These are phyloP conservation scores for Amblyornis subalaris DNA, from an alignment of 2,113 vertebrate genomes.

Conservation along the genomic window DNA sequence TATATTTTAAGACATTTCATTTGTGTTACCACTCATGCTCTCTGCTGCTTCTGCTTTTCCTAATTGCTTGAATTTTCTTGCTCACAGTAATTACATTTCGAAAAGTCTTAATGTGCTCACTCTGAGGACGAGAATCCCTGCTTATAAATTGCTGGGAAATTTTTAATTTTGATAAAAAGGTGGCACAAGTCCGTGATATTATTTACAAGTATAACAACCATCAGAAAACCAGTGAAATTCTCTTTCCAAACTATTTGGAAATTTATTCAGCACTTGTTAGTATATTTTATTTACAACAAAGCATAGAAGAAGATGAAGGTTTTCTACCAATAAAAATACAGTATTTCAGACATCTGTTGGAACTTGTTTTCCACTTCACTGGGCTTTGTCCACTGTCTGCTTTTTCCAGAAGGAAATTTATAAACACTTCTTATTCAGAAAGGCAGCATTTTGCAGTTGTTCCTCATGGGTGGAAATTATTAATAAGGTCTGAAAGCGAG, in stretches of 20 bases:
- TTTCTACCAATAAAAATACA: background rate
- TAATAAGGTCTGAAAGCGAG: background rate
- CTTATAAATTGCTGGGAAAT: background rate
- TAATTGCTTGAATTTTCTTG: background rate
- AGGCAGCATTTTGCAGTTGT: background rate
- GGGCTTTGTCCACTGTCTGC: background rate
- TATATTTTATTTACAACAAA: background rate
- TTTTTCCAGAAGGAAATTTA: background rate
- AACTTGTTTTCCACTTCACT: background rate
- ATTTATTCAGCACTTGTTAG: background rate
- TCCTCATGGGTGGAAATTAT: background rate
- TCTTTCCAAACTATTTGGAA: background rate
- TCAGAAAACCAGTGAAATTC: background rate
- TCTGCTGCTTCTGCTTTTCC: background rate
- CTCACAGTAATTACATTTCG: background rate
- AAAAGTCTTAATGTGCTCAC: background rate
- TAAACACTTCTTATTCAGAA: background rate
- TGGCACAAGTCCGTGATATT: rapidly evolving
- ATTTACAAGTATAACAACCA: rapidly evolving
- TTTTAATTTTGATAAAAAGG: background rate
- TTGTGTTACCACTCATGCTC: background rate
- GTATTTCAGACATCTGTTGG: background rate
- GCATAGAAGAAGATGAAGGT: background rate
- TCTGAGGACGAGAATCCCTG: background rate
- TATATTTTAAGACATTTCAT: background rate